A percentile compares a stretch with the other conserved stretches of the same genome.
Conservation (phyloP, 2,113 vertebrate species). For the Paraplagusia blochii region DNA sequence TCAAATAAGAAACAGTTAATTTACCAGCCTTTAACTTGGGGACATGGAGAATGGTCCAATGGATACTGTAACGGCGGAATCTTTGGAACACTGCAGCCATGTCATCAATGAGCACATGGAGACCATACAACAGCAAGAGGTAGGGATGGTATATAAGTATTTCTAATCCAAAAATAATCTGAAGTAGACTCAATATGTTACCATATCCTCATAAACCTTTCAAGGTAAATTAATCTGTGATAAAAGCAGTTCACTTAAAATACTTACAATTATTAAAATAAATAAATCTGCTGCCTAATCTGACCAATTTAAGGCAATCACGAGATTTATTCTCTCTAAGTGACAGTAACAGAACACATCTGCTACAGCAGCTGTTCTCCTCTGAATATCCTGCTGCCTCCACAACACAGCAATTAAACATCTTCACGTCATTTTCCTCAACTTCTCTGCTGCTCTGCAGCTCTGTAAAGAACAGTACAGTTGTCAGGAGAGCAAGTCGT, state of each 20-base stretch:
- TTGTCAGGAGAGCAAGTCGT: conserved; percentile 18
- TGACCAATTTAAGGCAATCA: no score
- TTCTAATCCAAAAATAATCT: no score
- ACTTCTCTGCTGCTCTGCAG: conserved; percentile 5
- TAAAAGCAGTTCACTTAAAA: no score
- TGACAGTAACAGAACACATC: no score
- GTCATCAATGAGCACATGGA: conserved; percentile 25
- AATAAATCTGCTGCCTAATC: no score
- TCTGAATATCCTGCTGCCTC: neutral
- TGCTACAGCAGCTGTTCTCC: neutral
- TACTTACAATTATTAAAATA: no score
- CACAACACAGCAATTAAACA: neutral
- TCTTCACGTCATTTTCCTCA: conserved; percentile 6
- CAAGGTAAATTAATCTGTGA: no score
- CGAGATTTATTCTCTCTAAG: no score
- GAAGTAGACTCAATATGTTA: no score
- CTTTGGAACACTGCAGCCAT: conserved; percentile 5
- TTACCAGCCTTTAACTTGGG: neutral
- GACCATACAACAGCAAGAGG: conserved; percentile 41
- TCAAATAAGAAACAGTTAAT: neutral
- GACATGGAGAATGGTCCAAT: conserved; percentile 31
- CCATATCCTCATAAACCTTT: no score
- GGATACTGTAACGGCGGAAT: conserved; percentile 35
- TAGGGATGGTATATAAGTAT: conserved; percentile 31
- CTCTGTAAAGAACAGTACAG: conserved; percentile 1